Percentiles rank a stretch among this genome's conserved stretches.
Evolutionary conservation across 2,888 invertebrate genomes (phyloP).

Genomic region (Lepidocyrtinus sp.): DNA sequence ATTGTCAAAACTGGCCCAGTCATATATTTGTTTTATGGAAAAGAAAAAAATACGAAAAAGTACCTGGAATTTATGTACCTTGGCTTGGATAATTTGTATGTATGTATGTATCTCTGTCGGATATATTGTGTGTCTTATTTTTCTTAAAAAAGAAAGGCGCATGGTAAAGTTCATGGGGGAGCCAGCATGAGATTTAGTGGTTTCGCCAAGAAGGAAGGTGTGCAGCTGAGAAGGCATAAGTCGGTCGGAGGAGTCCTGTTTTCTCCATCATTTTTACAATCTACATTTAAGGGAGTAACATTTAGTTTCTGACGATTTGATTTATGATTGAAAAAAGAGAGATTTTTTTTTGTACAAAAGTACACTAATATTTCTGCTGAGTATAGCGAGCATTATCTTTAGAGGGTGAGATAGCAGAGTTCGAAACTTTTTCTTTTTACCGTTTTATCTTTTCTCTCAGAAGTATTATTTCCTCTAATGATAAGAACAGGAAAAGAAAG

Average conservation of each 20-base stretch:
- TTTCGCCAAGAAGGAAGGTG: background rate
- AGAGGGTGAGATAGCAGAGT: background rate
- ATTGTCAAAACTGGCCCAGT: slow-evolving; percentile 1
- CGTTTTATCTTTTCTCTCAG: slow-evolving; percentile 7
- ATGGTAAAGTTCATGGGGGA: background rate
- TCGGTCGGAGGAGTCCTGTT: no score
- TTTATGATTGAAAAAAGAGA: background rate
- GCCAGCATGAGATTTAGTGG: slow-evolving; percentile 10
- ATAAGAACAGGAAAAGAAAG: slow-evolving; percentile 29
- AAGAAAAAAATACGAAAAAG: background rate
- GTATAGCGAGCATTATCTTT: background rate
- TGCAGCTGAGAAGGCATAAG: slow-evolving; percentile 2
- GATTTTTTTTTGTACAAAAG: no score
- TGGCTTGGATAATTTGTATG: no score
- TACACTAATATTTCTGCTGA: slow-evolving; percentile 8
- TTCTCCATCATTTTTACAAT: no score
- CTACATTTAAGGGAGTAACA: no score
- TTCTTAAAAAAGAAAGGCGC: no score
- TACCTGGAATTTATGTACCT: no score
- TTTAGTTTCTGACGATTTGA: no score
- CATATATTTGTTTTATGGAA: background rate
- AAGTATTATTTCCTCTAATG: slow-evolving; percentile 7
- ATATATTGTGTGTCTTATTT: no score
- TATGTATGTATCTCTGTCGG: background rate
- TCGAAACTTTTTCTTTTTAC: background rate